Percentiles rank a stretch among this genome's conserved stretches.
phyloP scores from a whole-genome alignment of 92 coral and sea anemone species.

The Bergia sp. region DNA sequence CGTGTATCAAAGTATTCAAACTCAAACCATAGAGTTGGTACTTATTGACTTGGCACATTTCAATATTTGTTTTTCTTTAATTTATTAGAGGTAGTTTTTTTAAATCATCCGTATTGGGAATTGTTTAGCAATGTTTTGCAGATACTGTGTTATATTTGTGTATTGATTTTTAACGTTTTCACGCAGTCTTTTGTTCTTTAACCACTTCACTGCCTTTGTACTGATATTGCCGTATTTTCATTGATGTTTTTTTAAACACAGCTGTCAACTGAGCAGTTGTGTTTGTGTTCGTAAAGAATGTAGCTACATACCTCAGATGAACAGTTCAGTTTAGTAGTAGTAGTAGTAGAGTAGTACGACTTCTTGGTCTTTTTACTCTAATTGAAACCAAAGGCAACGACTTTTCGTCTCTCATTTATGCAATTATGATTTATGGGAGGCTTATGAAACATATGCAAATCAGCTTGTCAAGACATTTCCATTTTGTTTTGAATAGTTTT shows the following conservation, averaged over 20 bases:
- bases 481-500: background rate
- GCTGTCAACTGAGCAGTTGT: background rate
- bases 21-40: background rate
- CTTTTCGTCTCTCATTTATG: background rate
- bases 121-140: background rate
- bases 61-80: too few species aligned
- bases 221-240: background rate
- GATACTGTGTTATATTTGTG: background rate
- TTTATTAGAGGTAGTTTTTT: too few species aligned
- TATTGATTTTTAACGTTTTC: background rate
- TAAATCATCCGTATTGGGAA: background rate
- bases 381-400: background rate
- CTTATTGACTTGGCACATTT: background rate
- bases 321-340: background rate
- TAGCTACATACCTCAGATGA: background rate
- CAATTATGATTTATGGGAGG: too few species aligned
- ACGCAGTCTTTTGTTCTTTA: background rate
- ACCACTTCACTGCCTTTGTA: background rate
- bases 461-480: too few species aligned
- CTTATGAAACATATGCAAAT: background rate
- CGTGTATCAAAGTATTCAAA: too few species aligned
- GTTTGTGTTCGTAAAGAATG: background rate
- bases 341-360: background rate
- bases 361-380: background rate
- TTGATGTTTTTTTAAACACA: too few species aligned